phyloP scores from a whole-genome alignment of 1,140 invertebrate genomes.

The Tetragonula clypearis region DNA sequence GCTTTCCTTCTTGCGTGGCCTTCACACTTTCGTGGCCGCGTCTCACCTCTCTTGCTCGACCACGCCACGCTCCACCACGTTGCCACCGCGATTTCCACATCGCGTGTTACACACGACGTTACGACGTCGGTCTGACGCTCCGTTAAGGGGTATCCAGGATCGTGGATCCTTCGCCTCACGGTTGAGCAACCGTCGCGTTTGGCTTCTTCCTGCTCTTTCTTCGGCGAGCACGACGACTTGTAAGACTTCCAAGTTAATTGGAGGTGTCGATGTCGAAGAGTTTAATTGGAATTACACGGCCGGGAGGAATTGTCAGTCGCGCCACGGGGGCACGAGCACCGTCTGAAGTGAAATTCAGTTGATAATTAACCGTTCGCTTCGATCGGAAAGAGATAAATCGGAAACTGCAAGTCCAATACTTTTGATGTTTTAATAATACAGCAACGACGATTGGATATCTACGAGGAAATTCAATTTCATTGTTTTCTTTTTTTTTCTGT shows the following conservation, averaged over 20 bases:
- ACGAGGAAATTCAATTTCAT: too few relatives aligned
- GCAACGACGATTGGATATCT: too few relatives aligned
- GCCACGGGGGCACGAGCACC: too few relatives aligned
- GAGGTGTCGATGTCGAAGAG: background rate
- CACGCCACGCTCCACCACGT: constrained; percentile 15
- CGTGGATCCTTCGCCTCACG: background rate
- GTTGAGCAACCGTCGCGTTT: background rate
- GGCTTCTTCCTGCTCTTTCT: background rate
- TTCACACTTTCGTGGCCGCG: constrained; percentile 54
- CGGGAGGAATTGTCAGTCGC: background rate
- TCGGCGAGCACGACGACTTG: background rate
- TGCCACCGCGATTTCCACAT: constrained; percentile 44
- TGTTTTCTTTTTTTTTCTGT: too few relatives aligned
- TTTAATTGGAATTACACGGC: background rate
- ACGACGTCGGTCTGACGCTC: background rate
- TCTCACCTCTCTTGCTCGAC: constrained; percentile 30
- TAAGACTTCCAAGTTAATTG: constrained; percentile 6
- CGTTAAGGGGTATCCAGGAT: background rate
- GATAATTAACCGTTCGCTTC: too few relatives aligned
- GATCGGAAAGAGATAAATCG: too few relatives aligned
- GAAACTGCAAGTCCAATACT: too few relatives aligned
- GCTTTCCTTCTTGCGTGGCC: constrained; percentile 61
- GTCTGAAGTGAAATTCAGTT: too few relatives aligned
- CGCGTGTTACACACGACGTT: constrained; percentile 9
- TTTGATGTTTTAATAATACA: too few relatives aligned